phyloP scores from a whole-genome alignment of 1,140 invertebrate species.

The Anadara kagoshimensis region DNA sequence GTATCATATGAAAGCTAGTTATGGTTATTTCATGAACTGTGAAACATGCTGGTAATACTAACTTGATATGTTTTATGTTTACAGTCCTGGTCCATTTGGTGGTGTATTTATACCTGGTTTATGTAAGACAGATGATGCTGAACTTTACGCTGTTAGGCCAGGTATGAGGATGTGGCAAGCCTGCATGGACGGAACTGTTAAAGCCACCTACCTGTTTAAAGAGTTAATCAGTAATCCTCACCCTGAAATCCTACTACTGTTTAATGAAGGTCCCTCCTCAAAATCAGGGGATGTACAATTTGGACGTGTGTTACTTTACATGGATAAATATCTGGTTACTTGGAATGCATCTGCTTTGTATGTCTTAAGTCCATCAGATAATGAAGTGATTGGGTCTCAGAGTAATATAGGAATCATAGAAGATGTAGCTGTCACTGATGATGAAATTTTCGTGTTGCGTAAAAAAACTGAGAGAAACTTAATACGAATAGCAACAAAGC shows the following conservation, averaged over 20 bases:
- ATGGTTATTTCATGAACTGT: too few species aligned
- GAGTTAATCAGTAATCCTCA: conserved; percentile 75
- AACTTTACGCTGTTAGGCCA: conserved; percentile 84
- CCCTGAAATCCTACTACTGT: conserved; percentile 51
- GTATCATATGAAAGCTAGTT: too few species aligned
- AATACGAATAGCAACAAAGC: conserved; percentile 55
- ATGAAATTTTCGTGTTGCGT: conserved; percentile 86
- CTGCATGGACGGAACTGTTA: conserved; percentile 83
- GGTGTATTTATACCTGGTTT: conserved; percentile 67
- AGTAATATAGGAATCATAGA: conserved; percentile 75
- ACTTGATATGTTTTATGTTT: conserved; percentile 17
- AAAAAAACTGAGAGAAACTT: conserved; percentile 57
- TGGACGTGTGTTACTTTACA: conserved; percentile 81
- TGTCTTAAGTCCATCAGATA: conserved; percentile 82
- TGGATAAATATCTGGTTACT: conserved; percentile 83
- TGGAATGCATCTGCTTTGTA: conserved; percentile 83
- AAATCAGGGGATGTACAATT: conserved; percentile 76
- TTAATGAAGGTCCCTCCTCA: conserved; percentile 14
- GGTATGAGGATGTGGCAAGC: conserved; percentile 88
- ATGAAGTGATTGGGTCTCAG: conserved; percentile 73
- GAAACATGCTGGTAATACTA: too few species aligned
- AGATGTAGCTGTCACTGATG: conserved; percentile 78
- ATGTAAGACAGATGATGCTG: conserved; percentile 64
- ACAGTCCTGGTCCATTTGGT: conserved; percentile 71
- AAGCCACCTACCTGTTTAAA: conserved; percentile 90